A percentile compares a stretch with the other conserved stretches of the same genome.
These are phyloP conservation scores for Parus major DNA, from an alignment of 2,113 vertebrate species.

Conservation along the genomic window DNA sequence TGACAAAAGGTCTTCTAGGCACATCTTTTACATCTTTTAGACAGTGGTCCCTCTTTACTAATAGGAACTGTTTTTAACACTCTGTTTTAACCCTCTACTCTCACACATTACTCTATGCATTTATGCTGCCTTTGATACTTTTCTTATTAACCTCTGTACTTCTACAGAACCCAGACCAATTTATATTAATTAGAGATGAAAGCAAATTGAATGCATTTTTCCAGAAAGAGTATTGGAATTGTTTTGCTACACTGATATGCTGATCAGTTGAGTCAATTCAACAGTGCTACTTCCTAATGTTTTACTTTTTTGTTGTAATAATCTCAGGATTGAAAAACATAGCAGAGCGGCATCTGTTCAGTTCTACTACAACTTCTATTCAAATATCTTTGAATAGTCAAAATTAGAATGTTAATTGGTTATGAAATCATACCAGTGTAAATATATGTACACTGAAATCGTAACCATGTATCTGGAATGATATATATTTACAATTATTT, in stretches of 20 bases:
- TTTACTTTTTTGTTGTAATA: neutral
- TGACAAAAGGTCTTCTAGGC: neutral
- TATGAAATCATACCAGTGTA: neutral
- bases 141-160: neutral
- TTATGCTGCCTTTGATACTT: neutral
- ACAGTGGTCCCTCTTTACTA: rapidly evolving
- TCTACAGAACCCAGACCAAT: neutral
- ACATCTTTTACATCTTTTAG: neutral
- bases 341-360: neutral
- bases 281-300: neutral
- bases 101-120: neutral
- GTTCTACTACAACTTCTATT: neutral
- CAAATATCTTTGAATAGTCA: neutral
- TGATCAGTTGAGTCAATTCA: neutral
- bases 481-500: neutral
- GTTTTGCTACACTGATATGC: neutral
- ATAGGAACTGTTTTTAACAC: neutral
- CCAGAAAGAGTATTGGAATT: neutral
- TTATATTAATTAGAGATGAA: neutral
- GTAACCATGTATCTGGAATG: neutral
- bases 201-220: neutral
- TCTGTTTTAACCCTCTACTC: neutral
- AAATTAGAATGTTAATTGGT: neutral
- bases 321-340: neutral
- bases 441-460: neutral